phyloP scores from a whole-genome alignment of 2,113 vertebrate species.

The Lophochroa leadbeateri region DNA sequence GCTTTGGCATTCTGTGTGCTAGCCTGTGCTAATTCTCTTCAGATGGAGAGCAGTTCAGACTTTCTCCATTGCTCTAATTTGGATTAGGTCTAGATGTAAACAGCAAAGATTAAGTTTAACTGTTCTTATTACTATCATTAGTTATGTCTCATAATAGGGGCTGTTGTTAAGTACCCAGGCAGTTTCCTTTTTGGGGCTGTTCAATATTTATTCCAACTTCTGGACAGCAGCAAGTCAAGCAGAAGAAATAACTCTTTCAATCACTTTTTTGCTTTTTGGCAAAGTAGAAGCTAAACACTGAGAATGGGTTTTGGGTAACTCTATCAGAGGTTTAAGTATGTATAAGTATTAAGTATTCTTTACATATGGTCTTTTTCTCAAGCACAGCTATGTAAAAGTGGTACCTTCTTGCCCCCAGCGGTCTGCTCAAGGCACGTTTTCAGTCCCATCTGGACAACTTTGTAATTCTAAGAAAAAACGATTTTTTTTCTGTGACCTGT shows the following conservation, averaged over 20 bases:
- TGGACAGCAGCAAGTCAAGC: not conserved
- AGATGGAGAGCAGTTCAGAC: not conserved
- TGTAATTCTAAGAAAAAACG: not conserved
- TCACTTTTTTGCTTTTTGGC: not conserved
- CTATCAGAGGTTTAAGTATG: not conserved
- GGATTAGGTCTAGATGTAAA: not conserved
- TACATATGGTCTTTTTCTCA: not conserved
- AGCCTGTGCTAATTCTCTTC: not conserved
- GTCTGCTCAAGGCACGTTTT: not conserved
- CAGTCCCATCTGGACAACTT: not conserved
- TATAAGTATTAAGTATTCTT: not conserved
- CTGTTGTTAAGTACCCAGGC: not conserved
- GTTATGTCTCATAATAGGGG: not conserved
- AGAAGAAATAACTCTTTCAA: not conserved
- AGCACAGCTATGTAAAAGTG: not conserved
- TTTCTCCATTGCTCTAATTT: not conserved
- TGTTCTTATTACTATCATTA: not conserved
- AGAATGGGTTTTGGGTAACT: not conserved
- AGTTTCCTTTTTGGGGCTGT: not conserved
- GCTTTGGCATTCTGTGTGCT: not conserved
- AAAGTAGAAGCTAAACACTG: not conserved
- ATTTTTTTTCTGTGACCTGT: not conserved
- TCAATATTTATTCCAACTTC: not conserved
- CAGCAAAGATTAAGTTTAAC: not conserved
- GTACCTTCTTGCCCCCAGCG: not conserved